Evolutionary conservation across 1,140 invertebrate species (phyloP).

Genomic region (Drosophila rhopaloa): DNA sequence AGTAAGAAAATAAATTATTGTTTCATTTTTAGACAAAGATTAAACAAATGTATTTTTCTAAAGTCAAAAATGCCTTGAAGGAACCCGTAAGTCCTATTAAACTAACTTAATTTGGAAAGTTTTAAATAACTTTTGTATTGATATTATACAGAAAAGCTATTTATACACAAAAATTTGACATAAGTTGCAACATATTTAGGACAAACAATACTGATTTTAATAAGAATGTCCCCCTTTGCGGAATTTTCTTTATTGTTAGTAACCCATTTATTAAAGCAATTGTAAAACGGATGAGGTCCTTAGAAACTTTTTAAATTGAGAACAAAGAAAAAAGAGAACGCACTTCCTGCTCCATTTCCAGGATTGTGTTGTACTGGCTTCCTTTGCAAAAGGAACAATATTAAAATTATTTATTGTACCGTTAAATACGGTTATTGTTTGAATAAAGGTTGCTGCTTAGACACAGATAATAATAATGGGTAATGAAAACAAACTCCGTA

Average conservation of each 20-base stretch:
- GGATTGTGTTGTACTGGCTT: background rate
- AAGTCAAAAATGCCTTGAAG: background rate
- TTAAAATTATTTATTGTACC: constrained; percentile 16
- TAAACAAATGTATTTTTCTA: background rate
- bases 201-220: too few species aligned
- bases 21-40: too few species aligned
- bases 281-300: background rate
- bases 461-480: background rate
- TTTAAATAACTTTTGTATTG: too few species aligned
- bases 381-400: background rate
- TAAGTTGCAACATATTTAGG: too few species aligned
- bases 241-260: too few species aligned
- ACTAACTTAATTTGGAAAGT: too few species aligned
- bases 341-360: background rate
- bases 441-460: background rate
- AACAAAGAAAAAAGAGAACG: constrained; percentile 1
- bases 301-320: constrained; percentile 1
- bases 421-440: background rate
- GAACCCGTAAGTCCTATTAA: too few species aligned
- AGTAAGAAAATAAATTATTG: constrained; percentile 4
- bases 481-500: background rate
- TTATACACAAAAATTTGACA: too few species aligned
- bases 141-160: too few species aligned
- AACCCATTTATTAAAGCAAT: background rate
- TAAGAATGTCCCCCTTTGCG: too few species aligned